A percentile compares a stretch with the other conserved stretches of the same genome.
phyloP scores from a whole-genome alignment of 2,888 invertebrate genomes.

The Stenodera caucasica region DNA sequence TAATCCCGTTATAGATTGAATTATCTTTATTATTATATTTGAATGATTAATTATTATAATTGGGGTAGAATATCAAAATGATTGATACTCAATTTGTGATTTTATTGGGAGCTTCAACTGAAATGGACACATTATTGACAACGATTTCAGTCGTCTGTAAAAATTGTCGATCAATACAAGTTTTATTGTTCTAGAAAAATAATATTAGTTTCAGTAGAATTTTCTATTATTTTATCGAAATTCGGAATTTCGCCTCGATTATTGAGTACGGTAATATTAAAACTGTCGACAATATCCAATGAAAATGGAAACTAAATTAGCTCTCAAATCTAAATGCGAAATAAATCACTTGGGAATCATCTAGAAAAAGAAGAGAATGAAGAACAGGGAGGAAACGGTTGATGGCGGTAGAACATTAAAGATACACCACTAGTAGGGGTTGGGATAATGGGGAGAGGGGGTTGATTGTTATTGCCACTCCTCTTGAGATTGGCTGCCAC shows the following conservation, averaged over 20 bases:
- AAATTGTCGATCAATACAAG: background rate
- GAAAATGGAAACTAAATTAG: conserved; percentile 42
- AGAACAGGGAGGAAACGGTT: background rate
- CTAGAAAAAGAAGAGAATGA: background rate
- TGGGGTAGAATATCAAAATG: no score
- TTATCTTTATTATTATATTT: no score
- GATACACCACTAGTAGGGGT: background rate
- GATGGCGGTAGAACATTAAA: background rate
- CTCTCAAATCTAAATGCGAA: conserved; percentile 36
- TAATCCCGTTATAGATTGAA: background rate
- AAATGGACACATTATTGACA: no score
- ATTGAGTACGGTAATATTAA: background rate
- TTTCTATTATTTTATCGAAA: no score
- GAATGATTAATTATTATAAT: background rate
- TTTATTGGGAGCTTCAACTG: no score
- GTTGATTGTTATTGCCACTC: conserved; percentile 24
- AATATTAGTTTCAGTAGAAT: no score
- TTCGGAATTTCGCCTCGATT: no score
- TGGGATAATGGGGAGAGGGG: background rate
- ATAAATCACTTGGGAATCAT: conserved; percentile 36
- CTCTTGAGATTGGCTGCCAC: conserved; percentile 29
- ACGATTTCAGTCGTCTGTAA: background rate
- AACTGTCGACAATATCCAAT: conserved; percentile 11
- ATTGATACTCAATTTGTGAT: no score
- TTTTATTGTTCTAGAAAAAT: no score